Base-by-base conservation (phyloP, 2,113 vertebrate genomes). In the Ceyx cyanopectus region DNA sequence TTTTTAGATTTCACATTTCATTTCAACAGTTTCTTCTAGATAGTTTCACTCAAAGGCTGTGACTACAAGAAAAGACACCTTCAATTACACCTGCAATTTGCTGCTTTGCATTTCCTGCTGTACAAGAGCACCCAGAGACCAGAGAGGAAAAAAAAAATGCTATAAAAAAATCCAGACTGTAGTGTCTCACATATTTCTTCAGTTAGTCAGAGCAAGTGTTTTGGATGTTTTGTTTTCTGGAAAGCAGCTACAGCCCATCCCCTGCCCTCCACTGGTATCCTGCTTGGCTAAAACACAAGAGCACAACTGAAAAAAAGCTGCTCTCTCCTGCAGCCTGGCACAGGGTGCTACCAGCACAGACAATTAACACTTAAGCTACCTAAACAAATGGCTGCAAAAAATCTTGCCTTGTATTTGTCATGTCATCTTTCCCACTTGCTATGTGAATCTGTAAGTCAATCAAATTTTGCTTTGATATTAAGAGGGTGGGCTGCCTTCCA, bases 381-480 rank as follows among this genome's bases (percentile, higher is more conserved):
- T 22, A 9, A 83, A 45, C 37, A 75, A 81, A 34, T 22, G n/a
- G 20, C 58, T 43, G 29, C 45, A n/a, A 79, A 32, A 41, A 10
- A 30, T 32, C 75, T 97, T 91, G 97, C 97, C 96, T 98, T 97
- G 14, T 97, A 96, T 78, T 94, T 97, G 76, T 98, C 97, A 60
- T 98, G 97, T 75, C 67, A 53, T 54, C 97, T 96, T 37, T 97
- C 97, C 97, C 98, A 98, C 50, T 97, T 97, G 48, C 97, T 98
- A 76, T 97, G 98, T 4, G 97, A 98, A 95, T 98, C 97, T 0
- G 95, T 98, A 91, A 98, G 86, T 96, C 98, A 67, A 98, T 88
- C 8, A 93, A 87, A 4, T 96, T 98, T 14, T 97, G 96, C 34
- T 89, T 85, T 40, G 97, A 97, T 78, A 98, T 95, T 34, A 26